These are phyloP conservation scores for Pocillopora meandrina DNA, from an alignment of 92 coral and sea anemone genomes.

Conservation along the genomic window DNA sequence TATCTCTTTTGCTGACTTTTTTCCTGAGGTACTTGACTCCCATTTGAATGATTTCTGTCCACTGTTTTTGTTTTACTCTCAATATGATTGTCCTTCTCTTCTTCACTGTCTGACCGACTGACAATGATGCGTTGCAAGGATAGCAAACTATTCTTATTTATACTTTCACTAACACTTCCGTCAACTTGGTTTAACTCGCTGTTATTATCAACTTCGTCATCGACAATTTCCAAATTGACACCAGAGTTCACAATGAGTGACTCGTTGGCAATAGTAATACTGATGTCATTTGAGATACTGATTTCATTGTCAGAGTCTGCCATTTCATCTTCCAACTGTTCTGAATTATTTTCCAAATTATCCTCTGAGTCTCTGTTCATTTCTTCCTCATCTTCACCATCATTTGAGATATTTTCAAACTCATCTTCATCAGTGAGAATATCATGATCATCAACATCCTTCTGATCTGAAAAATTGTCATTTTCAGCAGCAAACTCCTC, in stretches of 20 bases:
- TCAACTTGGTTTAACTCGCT: background rate
- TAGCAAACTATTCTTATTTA: background rate
- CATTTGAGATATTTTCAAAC: background rate
- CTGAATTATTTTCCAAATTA: conserved; percentile 2
- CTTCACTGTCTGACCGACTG: conserved; percentile 24
- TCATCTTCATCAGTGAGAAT: conserved; percentile 14
- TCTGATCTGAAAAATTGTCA: background rate
- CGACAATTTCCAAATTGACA: background rate
- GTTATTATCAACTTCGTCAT: conserved; percentile 2
- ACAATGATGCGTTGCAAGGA: conserved; percentile 21
- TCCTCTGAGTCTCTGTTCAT: background rate
- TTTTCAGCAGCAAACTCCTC: background rate
- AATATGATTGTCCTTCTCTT: background rate
- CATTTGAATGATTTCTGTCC: background rate
- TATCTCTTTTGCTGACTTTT: background rate
- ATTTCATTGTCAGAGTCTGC: conserved; percentile 33
- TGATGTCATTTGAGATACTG: conserved; percentile 52
- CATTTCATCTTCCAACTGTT: conserved; percentile 25
- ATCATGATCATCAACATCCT: conserved; percentile 8
- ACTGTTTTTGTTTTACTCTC: background rate
- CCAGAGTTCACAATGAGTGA: background rate
- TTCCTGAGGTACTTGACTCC: background rate
- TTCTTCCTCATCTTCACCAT: conserved; percentile 6
- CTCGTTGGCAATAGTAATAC: conserved; percentile 57
- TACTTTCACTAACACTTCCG: conserved; percentile 11